Conservation (phyloP, 2,113 vertebrate genomes). For the Coregonus clupeaformis region DNA sequence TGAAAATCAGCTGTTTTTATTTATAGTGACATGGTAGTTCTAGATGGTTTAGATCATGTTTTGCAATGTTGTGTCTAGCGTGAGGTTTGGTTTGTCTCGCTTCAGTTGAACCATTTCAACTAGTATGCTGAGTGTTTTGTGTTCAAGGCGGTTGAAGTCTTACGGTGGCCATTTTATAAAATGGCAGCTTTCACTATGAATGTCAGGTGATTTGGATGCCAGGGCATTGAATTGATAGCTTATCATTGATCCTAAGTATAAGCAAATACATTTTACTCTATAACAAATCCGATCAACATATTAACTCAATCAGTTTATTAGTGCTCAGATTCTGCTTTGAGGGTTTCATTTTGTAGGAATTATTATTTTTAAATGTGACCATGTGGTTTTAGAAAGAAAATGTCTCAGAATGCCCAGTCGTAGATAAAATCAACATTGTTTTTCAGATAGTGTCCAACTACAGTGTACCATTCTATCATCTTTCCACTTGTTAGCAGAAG, state of each 20-base stretch:
- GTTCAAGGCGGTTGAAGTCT: conserved; percentile 51
- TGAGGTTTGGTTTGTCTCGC: conserved; percentile 55
- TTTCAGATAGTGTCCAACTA: background rate
- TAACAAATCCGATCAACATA: conserved; percentile 3
- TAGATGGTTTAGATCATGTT: conserved; percentile 58
- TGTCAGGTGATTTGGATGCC: conserved; percentile 51
- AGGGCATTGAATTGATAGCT: conserved; percentile 58
- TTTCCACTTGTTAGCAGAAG: background rate
- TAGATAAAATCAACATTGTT: background rate
- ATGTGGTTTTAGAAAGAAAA: background rate
- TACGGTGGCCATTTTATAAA: conserved; percentile 25
- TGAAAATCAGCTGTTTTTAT: conserved; percentile 63
- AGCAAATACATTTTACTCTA: conserved; percentile 9
- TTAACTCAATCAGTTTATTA: background rate
- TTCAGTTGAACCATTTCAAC: conserved; percentile 59
- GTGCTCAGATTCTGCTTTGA: background rate
- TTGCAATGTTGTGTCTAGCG: conserved; percentile 54
- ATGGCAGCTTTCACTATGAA: conserved; percentile 28
- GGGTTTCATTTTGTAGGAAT: background rate
- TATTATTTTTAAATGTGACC: background rate
- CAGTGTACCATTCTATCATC: background rate
- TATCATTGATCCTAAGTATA: conserved; percentile 28
- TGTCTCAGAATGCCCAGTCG: background rate
- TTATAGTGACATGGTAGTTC: conserved; percentile 65
- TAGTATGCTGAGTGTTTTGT: conserved; percentile 57